These are phyloP conservation scores for Halcyon badia DNA, from an alignment of 2,797 vertebrate species.

Conservation along the genomic window DNA sequence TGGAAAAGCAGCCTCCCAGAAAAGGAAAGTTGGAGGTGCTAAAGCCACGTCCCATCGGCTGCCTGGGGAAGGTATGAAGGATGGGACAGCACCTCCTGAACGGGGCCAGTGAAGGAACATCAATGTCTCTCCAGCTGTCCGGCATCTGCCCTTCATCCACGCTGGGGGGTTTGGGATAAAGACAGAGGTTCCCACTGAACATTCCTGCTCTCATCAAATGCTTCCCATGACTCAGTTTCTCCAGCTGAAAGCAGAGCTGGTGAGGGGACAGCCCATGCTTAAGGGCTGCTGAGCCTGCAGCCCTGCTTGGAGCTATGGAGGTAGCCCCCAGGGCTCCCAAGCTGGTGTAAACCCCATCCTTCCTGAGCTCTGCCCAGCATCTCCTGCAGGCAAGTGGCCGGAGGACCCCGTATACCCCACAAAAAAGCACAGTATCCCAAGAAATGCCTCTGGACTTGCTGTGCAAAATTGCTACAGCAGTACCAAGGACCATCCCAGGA, in stretches of 20 bases:
- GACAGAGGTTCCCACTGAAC: background rate
- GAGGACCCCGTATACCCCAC: accelerated
- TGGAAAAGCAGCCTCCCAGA: background rate
- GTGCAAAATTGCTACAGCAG: accelerated
- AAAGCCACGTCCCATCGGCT: background rate
- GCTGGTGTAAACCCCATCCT: background rate
- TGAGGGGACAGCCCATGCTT: accelerated
- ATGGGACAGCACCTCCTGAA: background rate
- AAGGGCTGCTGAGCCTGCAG: accelerated
- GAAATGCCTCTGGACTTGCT: accelerated
- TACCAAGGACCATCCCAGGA: accelerated
- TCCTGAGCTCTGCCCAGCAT: background rate
- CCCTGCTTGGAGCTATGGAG: background rate
- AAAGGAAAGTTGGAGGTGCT: background rate
- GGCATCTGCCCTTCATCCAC: accelerated
- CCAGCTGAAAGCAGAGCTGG: background rate
- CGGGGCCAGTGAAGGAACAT: accelerated
- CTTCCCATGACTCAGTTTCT: background rate
- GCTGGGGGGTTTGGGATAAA: accelerated
- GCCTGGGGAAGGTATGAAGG: background rate
- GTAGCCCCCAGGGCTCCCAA: background rate
- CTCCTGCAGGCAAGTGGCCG: accelerated
- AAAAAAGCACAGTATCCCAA: background rate
- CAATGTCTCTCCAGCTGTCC: accelerated
- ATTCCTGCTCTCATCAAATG: accelerated